A percentile compares a stretch with the other conserved stretches of the same genome.
phyloP scores from a whole-genome alignment of 2,888 invertebrate genomes.

The Lasius fuliginosus region DNA sequence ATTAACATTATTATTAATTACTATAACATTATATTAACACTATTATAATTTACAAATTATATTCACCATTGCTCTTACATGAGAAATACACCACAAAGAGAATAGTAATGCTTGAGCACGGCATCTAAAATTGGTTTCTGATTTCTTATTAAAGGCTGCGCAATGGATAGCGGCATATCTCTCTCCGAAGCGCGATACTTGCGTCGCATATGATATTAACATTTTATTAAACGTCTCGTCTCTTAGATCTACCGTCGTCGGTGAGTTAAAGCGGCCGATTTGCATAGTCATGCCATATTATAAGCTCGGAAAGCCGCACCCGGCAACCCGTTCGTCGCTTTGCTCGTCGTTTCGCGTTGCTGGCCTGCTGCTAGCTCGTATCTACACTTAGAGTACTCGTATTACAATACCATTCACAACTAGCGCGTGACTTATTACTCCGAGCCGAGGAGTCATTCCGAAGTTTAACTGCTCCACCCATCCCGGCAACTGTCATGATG shows the following conservation, averaged over 20 bases:
- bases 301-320: conserved; percentile 51
- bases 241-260: conserved; percentile 20
- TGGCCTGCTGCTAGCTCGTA: conserved; percentile 32
- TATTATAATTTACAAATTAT: background rate
- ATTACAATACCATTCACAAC: conserved; percentile 53
- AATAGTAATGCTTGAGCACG: background rate
- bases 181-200: conserved; percentile 16
- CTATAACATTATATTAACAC: background rate
- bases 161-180: conserved; percentile 1
- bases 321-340: conserved; percentile 36
- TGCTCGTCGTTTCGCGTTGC: conserved; percentile 43
- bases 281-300: conserved; percentile 53
- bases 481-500: conserved; percentile 44
- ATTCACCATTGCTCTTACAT: background rate
- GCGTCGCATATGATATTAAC: conserved; percentile 44
- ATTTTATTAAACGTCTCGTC: conserved; percentile 51
- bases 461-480: conserved; percentile 50
- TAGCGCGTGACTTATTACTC: conserved; percentile 56
- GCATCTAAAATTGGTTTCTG: conserved; percentile 30
- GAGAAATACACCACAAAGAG: no score
- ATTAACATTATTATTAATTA: background rate
- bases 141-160: conserved; percentile 30
- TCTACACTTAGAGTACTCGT: conserved; percentile 46
- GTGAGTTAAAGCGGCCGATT: conserved; percentile 46
- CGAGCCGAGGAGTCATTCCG: conserved; percentile 47